Evolutionary conservation across 2,113 vertebrate genomes (phyloP).

Genomic region (Urocitellus parryii): DNA sequence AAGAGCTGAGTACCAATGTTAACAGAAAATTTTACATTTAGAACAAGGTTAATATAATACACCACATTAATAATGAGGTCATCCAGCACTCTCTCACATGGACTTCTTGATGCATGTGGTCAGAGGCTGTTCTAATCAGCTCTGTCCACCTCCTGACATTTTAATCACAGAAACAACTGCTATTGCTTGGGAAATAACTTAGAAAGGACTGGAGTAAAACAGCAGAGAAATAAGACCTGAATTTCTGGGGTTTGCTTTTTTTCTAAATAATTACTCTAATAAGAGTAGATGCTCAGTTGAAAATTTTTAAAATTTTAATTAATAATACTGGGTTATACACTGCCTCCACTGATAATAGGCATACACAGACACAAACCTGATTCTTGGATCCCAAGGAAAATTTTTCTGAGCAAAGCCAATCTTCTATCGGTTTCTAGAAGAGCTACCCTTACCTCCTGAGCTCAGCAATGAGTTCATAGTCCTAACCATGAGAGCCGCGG

Average conservation of each 20-base stretch:
- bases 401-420: not conserved
- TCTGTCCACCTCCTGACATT: slow-evolving; percentile 68
- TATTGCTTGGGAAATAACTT: slow-evolving; percentile 58
- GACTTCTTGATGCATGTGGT: slow-evolving; percentile 48
- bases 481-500: not conserved
- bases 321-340: not conserved
- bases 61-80: slow-evolving; percentile 47
- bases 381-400: not conserved
- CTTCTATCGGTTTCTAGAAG: not conserved
- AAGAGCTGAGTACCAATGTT: slow-evolving; percentile 49
- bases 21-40: slow-evolving; percentile 60
- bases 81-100: not conserved
- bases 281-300: not conserved
- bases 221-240: not conserved
- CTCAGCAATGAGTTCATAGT: not conserved
- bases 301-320: not conserved
- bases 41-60: slow-evolving; percentile 64
- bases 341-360: not conserved
- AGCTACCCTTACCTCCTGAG: not conserved
- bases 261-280: slow-evolving; percentile 40
- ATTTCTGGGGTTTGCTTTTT: not conserved
- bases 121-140: slow-evolving; percentile 61
- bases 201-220: slow-evolving; percentile 20
- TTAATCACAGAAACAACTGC: slow-evolving; percentile 63
- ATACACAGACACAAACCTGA: not conserved